Evolutionary conservation across 2,797 vertebrate species (phyloP), one percentile per base, ranked within the genome.

Genomic region (Ambastaia sidthimunki): DNA sequence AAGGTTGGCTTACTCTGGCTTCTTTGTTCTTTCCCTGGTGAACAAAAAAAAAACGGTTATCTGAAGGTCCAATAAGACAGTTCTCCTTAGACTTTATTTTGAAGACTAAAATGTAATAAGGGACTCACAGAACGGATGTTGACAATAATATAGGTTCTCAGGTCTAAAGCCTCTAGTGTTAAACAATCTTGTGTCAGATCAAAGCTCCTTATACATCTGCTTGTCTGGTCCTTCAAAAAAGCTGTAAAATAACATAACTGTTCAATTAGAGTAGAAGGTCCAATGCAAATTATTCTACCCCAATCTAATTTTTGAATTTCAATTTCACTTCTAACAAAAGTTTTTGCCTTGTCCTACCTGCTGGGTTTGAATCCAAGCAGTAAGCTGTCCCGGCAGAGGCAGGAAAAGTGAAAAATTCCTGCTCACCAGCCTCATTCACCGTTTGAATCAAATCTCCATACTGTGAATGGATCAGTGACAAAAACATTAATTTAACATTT

Each of bases 291-390:
- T 55, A 4, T 9, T 62, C 9, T 13, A 50, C 18, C 0, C 28
- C 37, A 25, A 7, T 13, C 21, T 59, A 25, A 0, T 5, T 23
- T 12, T 23, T 4, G 12, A 23, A 13, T 48, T 13, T 3, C 47
- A 37, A 37, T 37, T 5, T 37, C 34, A 37, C 34, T 31, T 31
- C 34, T 10, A 62, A 34, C 62, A 9, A 16, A 47, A 23, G 3
- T 19, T 18, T 66, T 18, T 25, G 44, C 9, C 16, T 4, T 47
- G 63, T 48, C 82, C 60, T 91, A 98, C 98, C 97, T 92, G 95
- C 95, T 87, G 97, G 96, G 87, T 94, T 98, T 0, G 18, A 25
- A 82, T 97, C 95, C 41, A 94, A 84, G 85, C 98, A 99, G 80
- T 90, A 88, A 19, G 93, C 89, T 12, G 95, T 94, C 4, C 91